Evolutionary conservation across 2,113 vertebrate species (phyloP), one percentile per base, ranked within the genome.

Genomic region (Epinephelus moara): DNA sequence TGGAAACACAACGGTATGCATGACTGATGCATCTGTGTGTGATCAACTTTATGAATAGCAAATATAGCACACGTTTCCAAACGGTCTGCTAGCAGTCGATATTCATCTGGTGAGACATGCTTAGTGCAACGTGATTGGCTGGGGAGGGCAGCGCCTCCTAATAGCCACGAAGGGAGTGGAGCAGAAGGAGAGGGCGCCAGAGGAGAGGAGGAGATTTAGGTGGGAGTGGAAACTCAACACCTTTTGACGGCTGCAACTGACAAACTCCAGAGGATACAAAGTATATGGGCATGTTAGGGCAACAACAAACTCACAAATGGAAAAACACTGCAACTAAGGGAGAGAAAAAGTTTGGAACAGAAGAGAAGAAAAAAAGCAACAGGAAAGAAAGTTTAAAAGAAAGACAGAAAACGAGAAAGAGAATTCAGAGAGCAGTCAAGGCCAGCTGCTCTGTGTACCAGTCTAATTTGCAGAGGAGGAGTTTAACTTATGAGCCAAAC

Each of bases 221-320:
- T 19, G 80, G 84, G 89, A 82, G 83, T 88, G 89, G 89, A 91
- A 91, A 90, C 71, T 87, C 80, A 90, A 90, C 88, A 88, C 89
- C 72, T 78, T 84, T 19, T 84, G 80, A 89, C 7, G 63, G 78
- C 79, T 85, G 83, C 72, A 82, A 90, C 85, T 89, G 89, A 93
- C 88, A 92, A 87, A 91, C 84, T 89, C 82, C 89, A 88, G 85
- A 88, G 68, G 79, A 90, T 71, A 79, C 69, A 70, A 72, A 87
- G 81, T 82, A 70, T 80, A 87, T 66, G 70, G 90, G 85, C 90
- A 89, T 82, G 90, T 91, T 80, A 78, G 88, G 87, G 84, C 85
- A 91, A 85, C 79, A 81, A 71, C 55, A 85, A 70, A 78, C 47
- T 50, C 14, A 59, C 21, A 40, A 72, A 78, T 47, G 75, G 67